These are phyloP conservation scores for Anguilla megastoma DNA, from an alignment of 2,797 vertebrate genomes.

Conservation along the genomic window DNA sequence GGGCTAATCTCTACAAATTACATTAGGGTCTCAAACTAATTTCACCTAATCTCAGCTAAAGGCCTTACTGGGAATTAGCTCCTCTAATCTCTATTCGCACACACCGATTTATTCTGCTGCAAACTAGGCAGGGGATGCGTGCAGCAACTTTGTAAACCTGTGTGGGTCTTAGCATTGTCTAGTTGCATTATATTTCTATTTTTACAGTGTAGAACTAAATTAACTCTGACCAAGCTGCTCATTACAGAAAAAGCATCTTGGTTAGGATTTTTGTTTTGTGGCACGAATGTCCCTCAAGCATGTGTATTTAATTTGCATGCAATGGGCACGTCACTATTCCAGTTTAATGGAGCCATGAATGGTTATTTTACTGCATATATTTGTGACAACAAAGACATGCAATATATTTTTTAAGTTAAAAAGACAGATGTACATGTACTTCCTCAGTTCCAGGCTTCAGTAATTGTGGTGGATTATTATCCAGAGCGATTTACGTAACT, in stretches of 20 bases:
- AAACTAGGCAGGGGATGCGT: not conserved
- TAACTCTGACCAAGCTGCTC: not conserved
- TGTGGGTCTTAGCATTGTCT: not conserved
- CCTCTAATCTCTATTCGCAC: not conserved
- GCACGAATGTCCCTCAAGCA: not conserved
- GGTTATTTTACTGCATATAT: not conserved
- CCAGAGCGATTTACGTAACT: no score
- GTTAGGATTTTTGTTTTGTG: not conserved
- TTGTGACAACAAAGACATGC: not conserved
- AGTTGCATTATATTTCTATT: not conserved
- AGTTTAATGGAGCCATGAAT: not conserved
- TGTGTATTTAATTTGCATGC: not conserved
- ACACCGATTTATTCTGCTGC: not conserved
- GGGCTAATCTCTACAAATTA: conserved; percentile 22
- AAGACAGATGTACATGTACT: not conserved
- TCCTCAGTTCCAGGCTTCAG: not conserved
- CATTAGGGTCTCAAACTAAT: conserved; percentile 7
- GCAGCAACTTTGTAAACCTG: not conserved
- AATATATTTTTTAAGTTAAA: not conserved
- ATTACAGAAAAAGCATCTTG: no score
- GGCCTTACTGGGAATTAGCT: conserved; percentile 6
- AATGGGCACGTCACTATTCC: not conserved
- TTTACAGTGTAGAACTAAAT: not conserved
- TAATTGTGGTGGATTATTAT: not conserved
- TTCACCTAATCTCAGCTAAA: conserved; percentile 10